These are phyloP conservation scores for Oopsacas minuta DNA, from an alignment of 37 sponge, comb jelly and placozoan species.

Conservation along the genomic window DNA sequence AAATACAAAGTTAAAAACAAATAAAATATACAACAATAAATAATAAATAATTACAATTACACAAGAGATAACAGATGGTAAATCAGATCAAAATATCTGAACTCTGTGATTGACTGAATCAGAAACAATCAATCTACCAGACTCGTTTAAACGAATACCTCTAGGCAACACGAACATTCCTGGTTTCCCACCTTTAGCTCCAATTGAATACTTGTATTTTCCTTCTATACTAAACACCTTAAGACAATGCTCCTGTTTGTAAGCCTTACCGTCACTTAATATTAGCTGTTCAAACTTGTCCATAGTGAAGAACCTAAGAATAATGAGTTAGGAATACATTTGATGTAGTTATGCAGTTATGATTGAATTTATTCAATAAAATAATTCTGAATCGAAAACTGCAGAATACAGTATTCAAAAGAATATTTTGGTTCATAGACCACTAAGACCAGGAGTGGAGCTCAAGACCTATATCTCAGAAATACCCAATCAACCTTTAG, in stretches of 20 bases:
- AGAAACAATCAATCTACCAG: not conserved
- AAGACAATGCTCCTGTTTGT: not conserved
- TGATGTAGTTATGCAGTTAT: too few species aligned
- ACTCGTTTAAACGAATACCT: not conserved
- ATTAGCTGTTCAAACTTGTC: not conserved
- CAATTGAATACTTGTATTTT: not conserved
- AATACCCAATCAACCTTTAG: too few species aligned
- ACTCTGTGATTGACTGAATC: not conserved
- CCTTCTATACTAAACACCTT: not conserved
- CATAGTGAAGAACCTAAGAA: not conserved
- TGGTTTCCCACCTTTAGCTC: conserved; percentile 3
- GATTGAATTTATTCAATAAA: too few species aligned
- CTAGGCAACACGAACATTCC: conserved; percentile 8
- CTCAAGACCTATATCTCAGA: too few species aligned
- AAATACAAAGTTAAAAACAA: too few species aligned
- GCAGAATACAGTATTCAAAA: too few species aligned
- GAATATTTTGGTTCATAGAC: too few species aligned
- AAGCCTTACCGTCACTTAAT: not conserved
- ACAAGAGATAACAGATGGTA: too few species aligned
- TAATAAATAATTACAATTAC: not conserved
- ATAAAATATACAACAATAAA: not conserved
- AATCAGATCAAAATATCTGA: conserved; percentile 2
- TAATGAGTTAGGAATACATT: too few species aligned
- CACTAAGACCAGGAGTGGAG: too few species aligned
- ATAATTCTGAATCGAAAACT: too few species aligned